Evolutionary conservation across 1,140 invertebrate species (phyloP).

Genomic region (Pogonus chalceus): DNA sequence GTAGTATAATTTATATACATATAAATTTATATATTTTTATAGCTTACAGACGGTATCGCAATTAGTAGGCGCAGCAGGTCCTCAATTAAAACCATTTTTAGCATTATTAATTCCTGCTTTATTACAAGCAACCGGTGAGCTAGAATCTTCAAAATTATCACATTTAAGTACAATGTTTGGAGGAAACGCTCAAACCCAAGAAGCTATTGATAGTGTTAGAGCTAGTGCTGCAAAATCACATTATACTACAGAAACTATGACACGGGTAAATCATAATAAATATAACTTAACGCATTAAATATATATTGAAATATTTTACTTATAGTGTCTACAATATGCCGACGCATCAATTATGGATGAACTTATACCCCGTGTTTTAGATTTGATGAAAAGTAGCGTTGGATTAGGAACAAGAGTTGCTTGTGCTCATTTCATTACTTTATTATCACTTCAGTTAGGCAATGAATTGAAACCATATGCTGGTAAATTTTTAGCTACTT

Average conservation of each 20-base stretch:
- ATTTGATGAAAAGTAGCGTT: slow-evolving; percentile 68
- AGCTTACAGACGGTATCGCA: slow-evolving; percentile 77
- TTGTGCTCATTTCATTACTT: slow-evolving; percentile 72
- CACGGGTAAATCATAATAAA: slow-evolving; percentile 46
- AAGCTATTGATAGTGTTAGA: slow-evolving; percentile 64
- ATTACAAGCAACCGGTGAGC: slow-evolving; percentile 71
- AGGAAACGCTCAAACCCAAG: slow-evolving; percentile 52
- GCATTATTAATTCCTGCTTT: slow-evolving; percentile 71
- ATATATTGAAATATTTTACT: slow-evolving; percentile 17
- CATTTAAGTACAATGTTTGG: slow-evolving; percentile 67
- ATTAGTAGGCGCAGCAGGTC: slow-evolving; percentile 68
- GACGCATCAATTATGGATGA: slow-evolving; percentile 64
- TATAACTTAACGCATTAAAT: neutral
- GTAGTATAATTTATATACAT: neutral
- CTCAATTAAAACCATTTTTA: slow-evolving; percentile 67
- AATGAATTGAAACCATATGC: slow-evolving; percentile 52
- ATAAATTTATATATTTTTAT: slow-evolving; percentile 20
- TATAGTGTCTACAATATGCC: slow-evolving; percentile 73
- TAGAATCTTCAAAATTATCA: slow-evolving; percentile 68
- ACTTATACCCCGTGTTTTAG: slow-evolving; percentile 69
- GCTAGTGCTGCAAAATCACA: slow-evolving; percentile 70
- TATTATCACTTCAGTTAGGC: slow-evolving; percentile 47
- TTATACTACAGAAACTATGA: slow-evolving; percentile 79
- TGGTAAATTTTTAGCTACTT: slow-evolving; percentile 65
- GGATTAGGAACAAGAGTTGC: slow-evolving; percentile 78